Evolutionary conservation across 2,113 vertebrate species (phyloP).

Genomic region (Tupaia chinensis): DNA sequence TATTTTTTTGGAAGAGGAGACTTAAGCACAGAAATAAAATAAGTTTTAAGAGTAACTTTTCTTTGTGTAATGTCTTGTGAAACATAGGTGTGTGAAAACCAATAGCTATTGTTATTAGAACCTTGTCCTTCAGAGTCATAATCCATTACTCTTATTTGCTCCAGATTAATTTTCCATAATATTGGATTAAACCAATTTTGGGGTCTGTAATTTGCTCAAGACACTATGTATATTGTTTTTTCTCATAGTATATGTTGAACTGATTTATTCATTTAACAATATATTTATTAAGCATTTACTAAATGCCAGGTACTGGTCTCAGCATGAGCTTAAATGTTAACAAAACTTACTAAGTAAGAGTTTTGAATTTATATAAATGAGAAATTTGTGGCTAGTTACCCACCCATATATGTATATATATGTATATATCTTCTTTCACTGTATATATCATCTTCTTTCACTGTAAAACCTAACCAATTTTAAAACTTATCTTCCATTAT

Average conservation of each 20-base stretch:
- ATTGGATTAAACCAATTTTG: background rate
- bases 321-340: slow-evolving; percentile 42
- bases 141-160: background rate
- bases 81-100: background rate
- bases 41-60: background rate
- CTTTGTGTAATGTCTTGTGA: background rate
- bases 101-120: background rate
- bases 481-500: slow-evolving; percentile 37
- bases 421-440: background rate
- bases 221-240: background rate
- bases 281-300: background rate
- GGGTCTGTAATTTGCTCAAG: background rate
- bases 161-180: background rate
- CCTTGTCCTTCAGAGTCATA: background rate
- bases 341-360: background rate
- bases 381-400: background rate
- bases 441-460: background rate
- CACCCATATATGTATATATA: background rate
- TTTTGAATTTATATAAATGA: slow-evolving; percentile 8
- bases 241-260: background rate
- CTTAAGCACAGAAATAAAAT: slow-evolving; percentile 29
- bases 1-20: slow-evolving; percentile 46
- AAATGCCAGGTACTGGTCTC: background rate
- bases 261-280: slow-evolving; percentile 29
- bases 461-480: slow-evolving; percentile 46